A percentile compares a stretch with the other conserved stretches of the same genome.
phyloP scores from a whole-genome alignment of 2,888 invertebrate species.

The Hetaerina titia region DNA sequence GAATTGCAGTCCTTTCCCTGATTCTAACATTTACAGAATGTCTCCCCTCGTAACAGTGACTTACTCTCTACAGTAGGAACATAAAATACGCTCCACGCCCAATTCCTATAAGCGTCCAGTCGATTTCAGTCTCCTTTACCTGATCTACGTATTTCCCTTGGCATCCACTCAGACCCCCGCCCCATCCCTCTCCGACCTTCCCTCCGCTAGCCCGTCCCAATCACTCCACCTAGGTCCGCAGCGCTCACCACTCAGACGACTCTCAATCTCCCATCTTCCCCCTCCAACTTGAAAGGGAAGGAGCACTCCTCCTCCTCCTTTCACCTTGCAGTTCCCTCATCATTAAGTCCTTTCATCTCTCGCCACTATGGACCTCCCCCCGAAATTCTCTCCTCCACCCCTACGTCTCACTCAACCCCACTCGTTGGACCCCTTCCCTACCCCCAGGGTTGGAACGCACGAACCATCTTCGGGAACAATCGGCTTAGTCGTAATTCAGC shows the following conservation, averaged over 20 bases:
- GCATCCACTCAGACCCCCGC: too few species aligned
- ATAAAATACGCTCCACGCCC: too few species aligned
- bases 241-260: not conserved
- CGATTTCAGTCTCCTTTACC: too few species aligned
- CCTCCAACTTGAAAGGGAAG: not conserved
- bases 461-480: not conserved
- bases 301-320: not conserved
- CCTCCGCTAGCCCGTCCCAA: not conserved
- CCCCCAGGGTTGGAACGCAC: not conserved
- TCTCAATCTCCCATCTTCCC: not conserved
- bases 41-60: too few species aligned
- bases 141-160: too few species aligned
- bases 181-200: not conserved
- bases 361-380: not conserved
- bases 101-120: too few species aligned
- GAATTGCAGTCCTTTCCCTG: too few species aligned
- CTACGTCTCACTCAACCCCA: not conserved
- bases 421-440: not conserved
- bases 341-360: conserved; percentile 17
- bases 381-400: not conserved
- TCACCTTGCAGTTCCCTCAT: not conserved
- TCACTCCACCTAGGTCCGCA: not conserved
- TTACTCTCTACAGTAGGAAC: too few species aligned
- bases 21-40: too few species aligned
- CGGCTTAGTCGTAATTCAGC: not conserved